These are phyloP conservation scores for Galemys pyrenaicus DNA, from an alignment of 2,113 vertebrate species.

Conservation along the genomic window DNA sequence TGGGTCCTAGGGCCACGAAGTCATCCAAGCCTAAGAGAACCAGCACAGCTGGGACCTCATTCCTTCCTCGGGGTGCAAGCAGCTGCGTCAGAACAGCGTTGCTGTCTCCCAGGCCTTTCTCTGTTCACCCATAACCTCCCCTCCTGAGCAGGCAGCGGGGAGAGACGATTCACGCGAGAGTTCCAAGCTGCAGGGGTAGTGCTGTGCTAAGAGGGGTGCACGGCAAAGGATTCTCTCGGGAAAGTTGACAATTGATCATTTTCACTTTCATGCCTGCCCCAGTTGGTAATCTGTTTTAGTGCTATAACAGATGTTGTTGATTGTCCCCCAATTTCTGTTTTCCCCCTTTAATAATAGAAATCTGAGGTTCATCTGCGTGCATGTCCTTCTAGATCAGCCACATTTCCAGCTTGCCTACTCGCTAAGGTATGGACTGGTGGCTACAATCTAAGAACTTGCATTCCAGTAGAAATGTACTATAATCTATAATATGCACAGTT, in stretches of 20 bases:
- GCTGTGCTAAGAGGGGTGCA: rapidly evolving
- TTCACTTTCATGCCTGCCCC: background rate
- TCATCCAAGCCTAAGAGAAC: background rate
- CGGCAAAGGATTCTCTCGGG: background rate
- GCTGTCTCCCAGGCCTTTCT: background rate
- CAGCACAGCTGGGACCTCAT: background rate
- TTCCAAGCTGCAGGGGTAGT: background rate
- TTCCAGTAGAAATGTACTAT: background rate
- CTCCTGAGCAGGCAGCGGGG: background rate
- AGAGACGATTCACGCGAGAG: background rate
- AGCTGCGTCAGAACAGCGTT: background rate
- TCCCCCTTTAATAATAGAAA: background rate
- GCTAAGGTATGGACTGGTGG: background rate
- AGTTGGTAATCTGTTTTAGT: background rate
- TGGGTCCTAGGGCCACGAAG: background rate
- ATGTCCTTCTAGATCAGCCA: background rate
- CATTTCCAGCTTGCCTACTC: background rate
- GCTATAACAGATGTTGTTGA: background rate
- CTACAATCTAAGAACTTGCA: background rate
- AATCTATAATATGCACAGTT: background rate
- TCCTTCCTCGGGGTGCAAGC: background rate
- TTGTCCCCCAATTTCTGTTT: background rate
- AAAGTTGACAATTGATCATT: background rate
- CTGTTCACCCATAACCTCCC: background rate
- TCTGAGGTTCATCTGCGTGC: background rate